Evolutionary conservation across 2,888 invertebrate genomes (phyloP).

Genomic region (Scaptodrosophila latifasciaeformis): DNA sequence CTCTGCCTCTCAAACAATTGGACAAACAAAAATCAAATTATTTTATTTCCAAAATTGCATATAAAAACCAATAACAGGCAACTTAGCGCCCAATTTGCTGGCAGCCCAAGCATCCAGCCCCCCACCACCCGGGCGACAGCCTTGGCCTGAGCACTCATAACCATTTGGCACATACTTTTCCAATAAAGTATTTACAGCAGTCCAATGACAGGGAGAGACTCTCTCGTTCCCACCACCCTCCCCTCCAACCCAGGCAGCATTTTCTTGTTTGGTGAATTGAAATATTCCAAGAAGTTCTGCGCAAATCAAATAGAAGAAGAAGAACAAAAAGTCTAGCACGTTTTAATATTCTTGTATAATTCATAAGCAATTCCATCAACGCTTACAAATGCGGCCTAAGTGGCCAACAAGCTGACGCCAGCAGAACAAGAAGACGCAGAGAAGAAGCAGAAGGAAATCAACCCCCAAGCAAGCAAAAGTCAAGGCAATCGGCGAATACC

Average conservation of each 20-base stretch:
- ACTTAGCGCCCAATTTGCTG: constrained; percentile 70
- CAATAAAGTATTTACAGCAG: constrained; percentile 62
- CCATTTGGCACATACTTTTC: constrained; percentile 69
- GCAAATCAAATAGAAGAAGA: constrained; percentile 35
- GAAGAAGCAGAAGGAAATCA: constrained; percentile 9
- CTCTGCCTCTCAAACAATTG: too few relatives aligned
- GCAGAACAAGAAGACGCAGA: constrained; percentile 7
- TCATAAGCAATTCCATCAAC: constrained; percentile 75
- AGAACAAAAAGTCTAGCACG: constrained; percentile 37
- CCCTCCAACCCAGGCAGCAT: too few relatives aligned
- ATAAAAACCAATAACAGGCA: constrained; percentile 59
- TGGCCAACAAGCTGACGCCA: constrained; percentile 75
- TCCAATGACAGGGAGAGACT: neutral
- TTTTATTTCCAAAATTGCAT: constrained; percentile 30
- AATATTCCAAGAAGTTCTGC: constrained; percentile 51
- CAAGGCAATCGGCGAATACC: constrained; percentile 2
- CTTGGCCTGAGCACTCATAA: constrained; percentile 39
- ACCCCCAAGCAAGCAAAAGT: neutral
- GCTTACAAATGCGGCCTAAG: constrained; percentile 70
- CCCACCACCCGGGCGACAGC: too few relatives aligned
- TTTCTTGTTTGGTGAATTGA: constrained; percentile 44
- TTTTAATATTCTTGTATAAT: constrained; percentile 72
- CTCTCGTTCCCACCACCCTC: too few relatives aligned
- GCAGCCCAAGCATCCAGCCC: too few relatives aligned
- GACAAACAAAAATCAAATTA: constrained; percentile 51